A percentile compares a stretch with the other conserved stretches of the same genome.
These are phyloP conservation scores for Aphelocoma californica DNA, from an alignment of 2,797 vertebrate genomes.

Conservation along the genomic window DNA sequence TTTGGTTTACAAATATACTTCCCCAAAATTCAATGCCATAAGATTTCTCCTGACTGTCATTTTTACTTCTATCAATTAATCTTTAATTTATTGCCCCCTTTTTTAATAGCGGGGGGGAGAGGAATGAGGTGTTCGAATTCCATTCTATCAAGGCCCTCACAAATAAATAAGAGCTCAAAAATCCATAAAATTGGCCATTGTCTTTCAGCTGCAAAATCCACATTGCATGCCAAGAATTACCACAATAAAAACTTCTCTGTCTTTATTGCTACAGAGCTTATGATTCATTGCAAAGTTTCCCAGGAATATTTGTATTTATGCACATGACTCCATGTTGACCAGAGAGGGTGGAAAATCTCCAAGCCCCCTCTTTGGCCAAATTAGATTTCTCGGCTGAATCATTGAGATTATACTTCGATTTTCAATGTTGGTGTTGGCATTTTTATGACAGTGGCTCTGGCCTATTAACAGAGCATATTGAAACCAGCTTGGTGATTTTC, in stretches of 20 bases:
- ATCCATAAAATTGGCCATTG: constrained; percentile 6
- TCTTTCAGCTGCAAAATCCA: neutral
- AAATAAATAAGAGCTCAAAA: constrained; percentile 34
- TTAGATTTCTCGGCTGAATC: neutral
- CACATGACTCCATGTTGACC: neutral
- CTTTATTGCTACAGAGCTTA: neutral
- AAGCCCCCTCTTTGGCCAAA: neutral
- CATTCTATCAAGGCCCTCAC: neutral
- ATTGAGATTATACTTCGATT: neutral
- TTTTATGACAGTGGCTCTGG: constrained; percentile 18
- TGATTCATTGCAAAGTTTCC: constrained; percentile 23
- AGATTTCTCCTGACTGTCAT: neutral
- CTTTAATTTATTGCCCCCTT: neutral
- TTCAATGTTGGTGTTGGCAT: neutral
- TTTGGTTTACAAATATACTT: neutral
- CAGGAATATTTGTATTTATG: constrained; percentile 6
- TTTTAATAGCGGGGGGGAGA: neutral
- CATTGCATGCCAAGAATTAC: neutral
- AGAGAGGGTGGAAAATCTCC: constrained; percentile 31
- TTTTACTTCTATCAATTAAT: neutral
- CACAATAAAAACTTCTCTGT: neutral
- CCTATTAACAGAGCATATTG: neutral
- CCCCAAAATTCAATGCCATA: neutral
- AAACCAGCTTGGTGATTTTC: neutral
- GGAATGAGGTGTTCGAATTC: neutral